Percentiles rank a stretch among this genome's conserved stretches.
Evolutionary conservation across 2,888 invertebrate genomes (phyloP).

Genomic region (Phortica magna): DNA sequence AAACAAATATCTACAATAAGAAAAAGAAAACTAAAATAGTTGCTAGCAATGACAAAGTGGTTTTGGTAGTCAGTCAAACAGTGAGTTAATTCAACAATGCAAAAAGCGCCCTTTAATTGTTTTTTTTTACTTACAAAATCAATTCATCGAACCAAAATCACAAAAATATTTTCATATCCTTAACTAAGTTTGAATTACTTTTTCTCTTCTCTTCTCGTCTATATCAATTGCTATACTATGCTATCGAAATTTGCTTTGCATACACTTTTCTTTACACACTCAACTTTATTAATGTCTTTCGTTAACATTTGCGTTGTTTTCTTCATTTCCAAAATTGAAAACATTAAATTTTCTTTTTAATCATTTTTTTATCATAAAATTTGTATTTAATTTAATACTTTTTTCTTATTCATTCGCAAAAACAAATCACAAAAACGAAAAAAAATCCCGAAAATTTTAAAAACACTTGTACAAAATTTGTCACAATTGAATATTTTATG

Average conservation of each 20-base stretch:
- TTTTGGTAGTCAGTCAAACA: conserved; percentile 63
- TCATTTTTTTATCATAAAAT: conserved; percentile 6
- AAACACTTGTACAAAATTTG: conserved; percentile 39
- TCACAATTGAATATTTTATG: conserved; percentile 30
- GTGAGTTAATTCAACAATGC: background rate
- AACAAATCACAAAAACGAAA: conserved; percentile 38
- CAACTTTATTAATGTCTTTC: background rate
- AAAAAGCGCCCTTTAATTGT: background rate
- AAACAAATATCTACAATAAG: background rate
- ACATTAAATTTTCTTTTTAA: background rate
- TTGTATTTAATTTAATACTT: conserved; percentile 24
- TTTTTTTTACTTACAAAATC: background rate
- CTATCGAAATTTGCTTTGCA: conserved; percentile 47
- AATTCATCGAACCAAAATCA: background rate
- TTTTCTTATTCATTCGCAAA: conserved; percentile 21
- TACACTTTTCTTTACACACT: conserved; percentile 26
- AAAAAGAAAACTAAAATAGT: background rate
- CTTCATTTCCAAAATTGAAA: background rate
- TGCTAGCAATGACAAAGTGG: conserved; percentile 50
- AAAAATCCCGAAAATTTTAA: conserved; percentile 22
- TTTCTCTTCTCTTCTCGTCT: conserved; percentile 62
- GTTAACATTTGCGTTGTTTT: background rate
- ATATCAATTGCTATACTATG: conserved; percentile 52
- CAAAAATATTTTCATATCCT: conserved; percentile 32
- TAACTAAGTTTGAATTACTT: conserved; percentile 26